A percentile compares a stretch with the other conserved stretches of the same genome.
Evolutionary conservation across 2,888 invertebrate species (phyloP).

Genomic region (Tromatobia lineatoria): DNA sequence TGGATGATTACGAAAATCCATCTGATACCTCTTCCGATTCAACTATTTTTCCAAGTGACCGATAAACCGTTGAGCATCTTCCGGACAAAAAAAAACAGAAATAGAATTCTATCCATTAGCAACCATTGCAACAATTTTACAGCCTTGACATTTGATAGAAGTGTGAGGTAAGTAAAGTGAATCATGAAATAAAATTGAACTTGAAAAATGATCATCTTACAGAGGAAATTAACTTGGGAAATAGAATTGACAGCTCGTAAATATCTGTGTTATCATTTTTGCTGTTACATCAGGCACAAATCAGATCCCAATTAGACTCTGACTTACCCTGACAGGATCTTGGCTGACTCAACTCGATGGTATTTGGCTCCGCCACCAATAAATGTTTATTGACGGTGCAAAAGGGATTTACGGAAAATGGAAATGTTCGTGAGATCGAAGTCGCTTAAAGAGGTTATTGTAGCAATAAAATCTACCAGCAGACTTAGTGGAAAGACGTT

Average conservation of each 20-base stretch:
- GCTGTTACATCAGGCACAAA: too few relatives aligned
- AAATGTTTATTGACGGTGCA: too few relatives aligned
- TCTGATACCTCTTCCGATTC: slow-evolving; percentile 49
- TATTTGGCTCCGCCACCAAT: too few relatives aligned
- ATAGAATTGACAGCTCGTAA: neutral
- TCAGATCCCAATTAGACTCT: too few relatives aligned
- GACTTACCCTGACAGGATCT: too few relatives aligned
- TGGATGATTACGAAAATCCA: slow-evolving; percentile 68
- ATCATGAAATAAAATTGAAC: neutral
- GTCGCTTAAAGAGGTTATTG: too few relatives aligned
- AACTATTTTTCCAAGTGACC: slow-evolving; percentile 44
- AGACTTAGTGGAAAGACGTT: too few relatives aligned
- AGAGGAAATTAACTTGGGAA: neutral
- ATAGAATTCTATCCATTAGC: slow-evolving; percentile 20
- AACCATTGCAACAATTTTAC: slow-evolving; percentile 30
- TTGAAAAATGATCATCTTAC: neutral
- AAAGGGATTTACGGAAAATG: too few relatives aligned
- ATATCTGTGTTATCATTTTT: neutral
- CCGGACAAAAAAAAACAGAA: neutral
- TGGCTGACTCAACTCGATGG: too few relatives aligned
- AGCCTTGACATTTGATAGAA: neutral
- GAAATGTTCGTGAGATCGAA: too few relatives aligned
- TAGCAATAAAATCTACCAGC: too few relatives aligned
- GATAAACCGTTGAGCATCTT: slow-evolving; percentile 64
- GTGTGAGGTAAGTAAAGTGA: neutral